A percentile compares a stretch with the other conserved stretches of the same genome.
Conservation (phyloP, 1,140 invertebrate genomes). For the Aphidius gifuensis region DNA sequence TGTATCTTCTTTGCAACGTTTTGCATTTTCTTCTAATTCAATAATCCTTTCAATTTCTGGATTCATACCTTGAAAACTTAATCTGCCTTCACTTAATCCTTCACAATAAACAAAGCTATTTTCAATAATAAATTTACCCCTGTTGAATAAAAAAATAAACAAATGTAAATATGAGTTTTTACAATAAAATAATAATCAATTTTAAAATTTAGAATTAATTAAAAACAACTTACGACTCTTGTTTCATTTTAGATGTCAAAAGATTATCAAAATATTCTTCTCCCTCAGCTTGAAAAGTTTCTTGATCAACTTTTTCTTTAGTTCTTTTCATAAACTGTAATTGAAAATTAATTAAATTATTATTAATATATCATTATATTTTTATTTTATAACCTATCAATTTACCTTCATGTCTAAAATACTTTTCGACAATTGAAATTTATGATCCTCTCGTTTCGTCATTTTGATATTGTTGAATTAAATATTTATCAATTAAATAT, state of each 20-base stretch:
- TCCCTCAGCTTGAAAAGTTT: constrained; percentile 70
- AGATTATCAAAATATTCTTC: constrained; percentile 62
- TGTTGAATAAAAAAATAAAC: constrained; percentile 40
- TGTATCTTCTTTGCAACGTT: constrained; percentile 43
- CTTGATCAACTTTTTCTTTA: constrained; percentile 75
- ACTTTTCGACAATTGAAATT: constrained; percentile 62
- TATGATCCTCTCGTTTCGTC: constrained; percentile 19
- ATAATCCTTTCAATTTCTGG: constrained; percentile 79
- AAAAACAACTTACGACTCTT: constrained; percentile 53
- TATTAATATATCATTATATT: constrained; percentile 1
- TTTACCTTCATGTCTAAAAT: constrained; percentile 70
- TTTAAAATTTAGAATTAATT: constrained; percentile 3
- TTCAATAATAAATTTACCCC: constrained; percentile 71
- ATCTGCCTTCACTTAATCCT: constrained; percentile 71
- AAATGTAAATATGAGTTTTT: constrained; percentile 11
- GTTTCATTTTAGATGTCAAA: constrained; percentile 53
- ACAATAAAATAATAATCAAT: background rate
- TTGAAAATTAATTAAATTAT: constrained; percentile 15
- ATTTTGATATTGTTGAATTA: background rate
- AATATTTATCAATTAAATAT: no score
- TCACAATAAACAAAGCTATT: constrained; percentile 74
- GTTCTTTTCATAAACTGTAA: constrained; percentile 84
- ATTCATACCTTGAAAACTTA: constrained; percentile 87
- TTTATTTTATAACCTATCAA: constrained; percentile 22
- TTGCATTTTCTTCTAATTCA: constrained; percentile 53